Evolutionary conservation across 2,113 vertebrate species (phyloP).

Genomic region (Amazona vittata): DNA sequence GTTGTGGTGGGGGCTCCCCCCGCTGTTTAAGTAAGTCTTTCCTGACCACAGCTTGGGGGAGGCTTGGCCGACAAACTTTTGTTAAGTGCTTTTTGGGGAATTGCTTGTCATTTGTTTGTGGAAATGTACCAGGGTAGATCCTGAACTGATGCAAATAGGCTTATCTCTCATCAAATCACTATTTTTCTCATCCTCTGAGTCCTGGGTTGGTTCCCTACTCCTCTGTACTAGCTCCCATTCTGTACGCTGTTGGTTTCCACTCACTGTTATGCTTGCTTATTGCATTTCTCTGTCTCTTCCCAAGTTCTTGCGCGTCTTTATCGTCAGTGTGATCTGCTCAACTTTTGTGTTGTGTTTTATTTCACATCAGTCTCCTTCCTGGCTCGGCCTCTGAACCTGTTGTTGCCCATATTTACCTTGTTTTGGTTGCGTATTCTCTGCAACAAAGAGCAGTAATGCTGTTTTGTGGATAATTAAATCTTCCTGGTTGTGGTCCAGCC

Average conservation of each 20-base stretch:
- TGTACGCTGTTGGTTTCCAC: not conserved
- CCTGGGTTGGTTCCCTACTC: not conserved
- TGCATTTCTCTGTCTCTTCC: not conserved
- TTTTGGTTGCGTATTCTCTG: fast-evolving
- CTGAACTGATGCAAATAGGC: not conserved
- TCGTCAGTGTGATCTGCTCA: not conserved
- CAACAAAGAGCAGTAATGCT: not conserved
- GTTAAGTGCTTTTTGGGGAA: not conserved
- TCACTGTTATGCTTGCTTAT: fast-evolving
- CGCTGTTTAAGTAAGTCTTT: not conserved
- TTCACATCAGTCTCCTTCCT: not conserved
- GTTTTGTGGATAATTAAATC: not conserved
- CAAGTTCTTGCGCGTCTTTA: not conserved
- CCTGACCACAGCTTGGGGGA: not conserved
- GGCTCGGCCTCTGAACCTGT: not conserved
- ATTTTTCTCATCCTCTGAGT: not conserved
- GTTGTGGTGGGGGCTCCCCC: no score
- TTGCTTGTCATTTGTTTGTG: not conserved
- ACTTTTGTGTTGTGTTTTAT: not conserved
- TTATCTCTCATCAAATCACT: no score
- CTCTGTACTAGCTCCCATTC: fast-evolving
- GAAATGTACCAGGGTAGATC: not conserved
- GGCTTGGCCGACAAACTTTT: not conserved
- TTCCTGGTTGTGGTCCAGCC: not conserved
- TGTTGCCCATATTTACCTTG: not conserved